Conservation (phyloP, 2,113 vertebrate species). For the Halcyon malimbica region DNA sequence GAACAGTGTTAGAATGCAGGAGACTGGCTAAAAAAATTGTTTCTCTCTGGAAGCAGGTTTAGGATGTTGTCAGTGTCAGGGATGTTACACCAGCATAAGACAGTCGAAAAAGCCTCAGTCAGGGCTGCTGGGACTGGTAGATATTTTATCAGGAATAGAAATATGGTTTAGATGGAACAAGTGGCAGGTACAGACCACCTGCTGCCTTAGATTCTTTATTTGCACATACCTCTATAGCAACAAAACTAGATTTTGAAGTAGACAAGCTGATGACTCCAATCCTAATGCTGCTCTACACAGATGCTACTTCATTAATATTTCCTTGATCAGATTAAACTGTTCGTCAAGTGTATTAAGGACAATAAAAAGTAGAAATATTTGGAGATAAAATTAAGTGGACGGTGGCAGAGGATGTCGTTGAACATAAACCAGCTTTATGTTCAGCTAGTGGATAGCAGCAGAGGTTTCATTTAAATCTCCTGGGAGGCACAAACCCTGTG, state of each 20-base stretch:
- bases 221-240: neutral
- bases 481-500: accelerated
- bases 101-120: neutral
- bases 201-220: neutral
- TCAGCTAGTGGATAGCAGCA: neutral
- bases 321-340: neutral
- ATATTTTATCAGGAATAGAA: neutral
- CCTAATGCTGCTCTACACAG: neutral
- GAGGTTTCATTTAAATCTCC: neutral
- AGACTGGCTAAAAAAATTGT: neutral
- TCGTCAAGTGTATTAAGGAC: neutral
- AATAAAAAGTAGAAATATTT: neutral
- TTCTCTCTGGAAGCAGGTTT: neutral
- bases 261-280: neutral
- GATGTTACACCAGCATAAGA: neutral
- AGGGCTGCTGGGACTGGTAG: neutral
- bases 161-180: neutral
- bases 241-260: neutral
- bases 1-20: neutral
- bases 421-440: too few species aligned
- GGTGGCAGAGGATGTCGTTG: accelerated
- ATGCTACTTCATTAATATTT: neutral
- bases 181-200: neutral
- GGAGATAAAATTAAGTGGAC: neutral
- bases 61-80: neutral